Evolutionary conservation across 2,797 vertebrate genomes (phyloP).

Genomic region (Sciurus carolinensis): DNA sequence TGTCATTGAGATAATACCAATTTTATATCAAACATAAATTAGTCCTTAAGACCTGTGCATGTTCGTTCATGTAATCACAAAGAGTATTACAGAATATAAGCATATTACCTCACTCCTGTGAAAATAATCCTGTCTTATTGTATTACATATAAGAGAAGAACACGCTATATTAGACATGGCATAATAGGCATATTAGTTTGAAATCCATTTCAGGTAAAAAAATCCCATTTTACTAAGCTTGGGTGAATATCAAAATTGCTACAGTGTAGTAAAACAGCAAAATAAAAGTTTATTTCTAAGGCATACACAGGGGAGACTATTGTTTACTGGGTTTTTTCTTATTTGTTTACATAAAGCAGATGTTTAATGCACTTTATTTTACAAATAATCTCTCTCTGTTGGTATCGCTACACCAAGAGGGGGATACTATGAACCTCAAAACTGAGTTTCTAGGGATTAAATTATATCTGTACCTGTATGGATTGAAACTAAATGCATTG

Average conservation of each 20-base stretch:
- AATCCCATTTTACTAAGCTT: constrained; percentile 69
- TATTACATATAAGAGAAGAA: constrained; percentile 65
- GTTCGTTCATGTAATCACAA: neutral
- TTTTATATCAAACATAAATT: constrained; percentile 66
- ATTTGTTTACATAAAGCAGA: constrained; percentile 65
- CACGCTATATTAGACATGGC: constrained; percentile 1
- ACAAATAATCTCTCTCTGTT: constrained; percentile 45
- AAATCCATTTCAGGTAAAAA: constrained; percentile 68
- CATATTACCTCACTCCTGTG: constrained; percentile 55
- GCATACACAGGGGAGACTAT: neutral
- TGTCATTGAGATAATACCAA: neutral
- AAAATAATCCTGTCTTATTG: constrained; percentile 68
- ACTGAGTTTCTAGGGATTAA: constrained; percentile 28
- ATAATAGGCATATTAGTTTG: constrained; percentile 61
- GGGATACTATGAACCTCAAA: constrained; percentile 1
- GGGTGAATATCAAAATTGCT: constrained; percentile 43
- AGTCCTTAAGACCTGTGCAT: neutral
- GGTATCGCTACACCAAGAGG: neutral
- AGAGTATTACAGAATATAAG: constrained; percentile 56
- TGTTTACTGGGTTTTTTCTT: constrained; percentile 53
- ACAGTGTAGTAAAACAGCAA: constrained; percentile 45
- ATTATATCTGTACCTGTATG: neutral
- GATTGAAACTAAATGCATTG: constrained; percentile 2
- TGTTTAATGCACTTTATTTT: constrained; percentile 48
- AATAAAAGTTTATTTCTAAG: constrained; percentile 62